Percentiles rank a stretch among this genome's conserved stretches.
Evolutionary conservation across 2,113 vertebrate genomes (phyloP).

Genomic region (Natator depressus): DNA sequence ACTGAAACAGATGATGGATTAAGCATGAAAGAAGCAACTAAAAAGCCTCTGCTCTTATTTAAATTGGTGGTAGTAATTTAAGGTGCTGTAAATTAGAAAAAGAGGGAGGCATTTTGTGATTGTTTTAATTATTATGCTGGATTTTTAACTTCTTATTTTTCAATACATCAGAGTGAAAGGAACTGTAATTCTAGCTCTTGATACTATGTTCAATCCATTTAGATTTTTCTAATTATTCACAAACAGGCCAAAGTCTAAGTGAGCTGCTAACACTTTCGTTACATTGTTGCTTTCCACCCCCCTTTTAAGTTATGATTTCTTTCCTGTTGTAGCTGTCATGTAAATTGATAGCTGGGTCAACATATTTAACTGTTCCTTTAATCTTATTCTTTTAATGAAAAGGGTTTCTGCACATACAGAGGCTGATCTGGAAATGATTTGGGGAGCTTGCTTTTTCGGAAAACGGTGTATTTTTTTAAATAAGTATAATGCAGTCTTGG

Average conservation of each 20-base stretch:
- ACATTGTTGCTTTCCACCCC: background rate
- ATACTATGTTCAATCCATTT: slow-evolving; percentile 1
- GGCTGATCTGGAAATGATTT: slow-evolving; percentile 47
- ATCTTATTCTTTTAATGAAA: slow-evolving; percentile 3
- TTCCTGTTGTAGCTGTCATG: background rate
- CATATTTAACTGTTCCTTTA: background rate
- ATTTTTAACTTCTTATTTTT: slow-evolving; percentile 22
- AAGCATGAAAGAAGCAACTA: background rate
- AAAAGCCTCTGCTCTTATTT: background rate
- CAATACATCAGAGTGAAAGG: slow-evolving; percentile 13
- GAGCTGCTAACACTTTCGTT: background rate
- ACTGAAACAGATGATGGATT: background rate
- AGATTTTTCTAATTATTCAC: slow-evolving; percentile 23
- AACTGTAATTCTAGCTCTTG: slow-evolving; percentile 19
- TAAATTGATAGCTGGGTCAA: background rate
- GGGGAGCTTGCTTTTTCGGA: background rate
- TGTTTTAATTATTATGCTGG: slow-evolving; percentile 2
- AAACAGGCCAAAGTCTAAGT: background rate
- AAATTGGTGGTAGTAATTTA: background rate
- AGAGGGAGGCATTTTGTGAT: background rate
- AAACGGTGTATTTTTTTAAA: slow-evolving; percentile 15
- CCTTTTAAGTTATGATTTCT: background rate
- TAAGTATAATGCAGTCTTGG: slow-evolving; percentile 3
- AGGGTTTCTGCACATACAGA: background rate
- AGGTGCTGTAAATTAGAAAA: background rate